Evolutionary conservation across 2,797 vertebrate species (phyloP).

Genomic region (Cyprinodon diabolis): DNA sequence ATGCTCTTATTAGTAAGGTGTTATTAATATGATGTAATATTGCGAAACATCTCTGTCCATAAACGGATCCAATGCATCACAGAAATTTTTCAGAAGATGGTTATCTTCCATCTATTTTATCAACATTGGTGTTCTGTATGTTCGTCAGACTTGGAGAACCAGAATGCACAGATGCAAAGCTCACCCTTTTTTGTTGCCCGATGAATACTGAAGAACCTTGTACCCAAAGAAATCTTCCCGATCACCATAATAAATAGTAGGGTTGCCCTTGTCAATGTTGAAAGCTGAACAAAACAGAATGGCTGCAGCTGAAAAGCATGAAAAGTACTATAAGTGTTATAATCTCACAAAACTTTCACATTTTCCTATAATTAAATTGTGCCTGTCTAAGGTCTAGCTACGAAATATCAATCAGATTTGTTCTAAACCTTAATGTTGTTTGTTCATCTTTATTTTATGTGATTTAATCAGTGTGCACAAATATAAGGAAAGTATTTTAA

Average conservation of each 20-base stretch:
- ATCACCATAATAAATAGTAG: constrained; percentile 18
- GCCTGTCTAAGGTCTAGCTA: too few species aligned
- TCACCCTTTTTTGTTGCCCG: constrained; percentile 59
- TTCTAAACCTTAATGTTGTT: too few species aligned
- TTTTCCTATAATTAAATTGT: too few species aligned
- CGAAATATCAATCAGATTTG: too few species aligned
- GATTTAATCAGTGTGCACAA: too few species aligned
- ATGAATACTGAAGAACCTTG: constrained; percentile 65
- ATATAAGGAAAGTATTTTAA: too few species aligned
- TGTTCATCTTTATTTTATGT: too few species aligned
- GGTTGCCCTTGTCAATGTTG: constrained; percentile 53
- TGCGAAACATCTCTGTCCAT: background rate
- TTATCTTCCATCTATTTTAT: background rate
- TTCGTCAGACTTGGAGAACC: background rate
- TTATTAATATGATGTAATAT: background rate
- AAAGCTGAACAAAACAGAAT: constrained; percentile 51
- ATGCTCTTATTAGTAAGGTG: background rate
- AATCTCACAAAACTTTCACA: background rate
- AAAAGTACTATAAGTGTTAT: background rate
- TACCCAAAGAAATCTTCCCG: constrained; percentile 69
- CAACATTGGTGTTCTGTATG: too few species aligned
- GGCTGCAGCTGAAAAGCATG: constrained; percentile 28
- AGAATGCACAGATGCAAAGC: background rate
- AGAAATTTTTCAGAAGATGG: background rate
- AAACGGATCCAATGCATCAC: background rate